Conservation (phyloP, 2,113 vertebrate species). For the Eupsittula cactorum region DNA sequence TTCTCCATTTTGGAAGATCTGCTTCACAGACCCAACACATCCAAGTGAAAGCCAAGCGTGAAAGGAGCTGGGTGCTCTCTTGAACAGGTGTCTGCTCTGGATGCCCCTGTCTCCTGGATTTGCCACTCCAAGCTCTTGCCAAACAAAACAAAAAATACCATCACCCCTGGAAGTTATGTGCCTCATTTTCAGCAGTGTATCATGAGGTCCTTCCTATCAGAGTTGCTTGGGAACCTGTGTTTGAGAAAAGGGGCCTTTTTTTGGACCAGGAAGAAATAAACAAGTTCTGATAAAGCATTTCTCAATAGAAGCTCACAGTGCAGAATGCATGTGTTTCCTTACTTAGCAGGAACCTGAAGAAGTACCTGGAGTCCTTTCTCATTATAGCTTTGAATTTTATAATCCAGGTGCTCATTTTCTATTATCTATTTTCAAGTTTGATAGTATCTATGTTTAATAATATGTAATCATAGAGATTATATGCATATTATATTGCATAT, state of each 20-base stretch:
- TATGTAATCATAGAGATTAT: neutral
- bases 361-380: neutral
- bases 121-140: neutral
- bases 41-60: neutral
- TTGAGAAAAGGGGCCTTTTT: neutral
- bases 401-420: neutral
- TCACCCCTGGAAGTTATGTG: neutral
- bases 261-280: neutral
- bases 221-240: neutral
- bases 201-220: neutral
- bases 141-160: constrained; percentile 13
- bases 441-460: neutral
- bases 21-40: neutral
- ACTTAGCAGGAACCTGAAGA: neutral
- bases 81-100: constrained; percentile 45
- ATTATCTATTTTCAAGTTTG: neutral
- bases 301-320: neutral
- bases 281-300: neutral
- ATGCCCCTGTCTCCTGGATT: constrained; percentile 14
- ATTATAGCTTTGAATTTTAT: neutral
- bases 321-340: neutral
- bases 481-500: neutral
- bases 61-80: neutral
- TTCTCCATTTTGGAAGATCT: neutral
- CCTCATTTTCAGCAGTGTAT: neutral